Percentiles rank a stretch among this genome's conserved stretches.
These are phyloP conservation scores for Aphelocoma coerulescens DNA, from an alignment of 2,113 vertebrate genomes.

Conservation along the genomic window DNA sequence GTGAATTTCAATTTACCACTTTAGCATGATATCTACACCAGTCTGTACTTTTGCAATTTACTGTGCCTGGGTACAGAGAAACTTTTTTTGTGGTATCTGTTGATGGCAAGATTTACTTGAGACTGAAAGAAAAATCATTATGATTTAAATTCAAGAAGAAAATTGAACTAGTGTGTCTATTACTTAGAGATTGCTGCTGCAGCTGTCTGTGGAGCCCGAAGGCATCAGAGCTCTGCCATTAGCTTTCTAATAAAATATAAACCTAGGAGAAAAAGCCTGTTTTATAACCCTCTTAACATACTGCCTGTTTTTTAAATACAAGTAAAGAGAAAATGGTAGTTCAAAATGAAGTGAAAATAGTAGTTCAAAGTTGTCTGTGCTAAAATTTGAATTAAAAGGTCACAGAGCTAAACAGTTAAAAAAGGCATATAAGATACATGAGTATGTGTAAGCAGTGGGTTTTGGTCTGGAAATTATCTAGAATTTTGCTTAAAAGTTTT, in stretches of 20 bases:
- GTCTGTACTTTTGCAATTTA: background rate
- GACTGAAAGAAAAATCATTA: background rate
- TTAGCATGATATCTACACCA: background rate
- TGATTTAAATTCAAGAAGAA: background rate
- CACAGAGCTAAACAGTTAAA: background rate
- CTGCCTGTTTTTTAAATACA: background rate
- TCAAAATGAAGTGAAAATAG: background rate
- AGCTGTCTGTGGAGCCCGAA: background rate
- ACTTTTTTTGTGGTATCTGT: background rate
- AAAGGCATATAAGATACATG: background rate
- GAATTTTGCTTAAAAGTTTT: background rate
- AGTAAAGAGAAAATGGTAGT: background rate
- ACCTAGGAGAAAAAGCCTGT: background rate
- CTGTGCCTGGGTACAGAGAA: background rate
- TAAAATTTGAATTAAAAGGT: background rate
- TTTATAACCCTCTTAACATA: background rate
- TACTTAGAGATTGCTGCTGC: background rate
- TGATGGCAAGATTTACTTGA: background rate
- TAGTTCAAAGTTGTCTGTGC: background rate
- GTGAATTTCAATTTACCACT: background rate
- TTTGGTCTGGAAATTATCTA: background rate
- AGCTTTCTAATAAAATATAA: background rate
- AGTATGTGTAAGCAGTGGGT: background rate
- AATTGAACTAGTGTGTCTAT: background rate
- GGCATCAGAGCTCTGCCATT: background rate